Conservation (phyloP, 1,140 invertebrate genomes). For the Sycophaga agraensis region DNA sequence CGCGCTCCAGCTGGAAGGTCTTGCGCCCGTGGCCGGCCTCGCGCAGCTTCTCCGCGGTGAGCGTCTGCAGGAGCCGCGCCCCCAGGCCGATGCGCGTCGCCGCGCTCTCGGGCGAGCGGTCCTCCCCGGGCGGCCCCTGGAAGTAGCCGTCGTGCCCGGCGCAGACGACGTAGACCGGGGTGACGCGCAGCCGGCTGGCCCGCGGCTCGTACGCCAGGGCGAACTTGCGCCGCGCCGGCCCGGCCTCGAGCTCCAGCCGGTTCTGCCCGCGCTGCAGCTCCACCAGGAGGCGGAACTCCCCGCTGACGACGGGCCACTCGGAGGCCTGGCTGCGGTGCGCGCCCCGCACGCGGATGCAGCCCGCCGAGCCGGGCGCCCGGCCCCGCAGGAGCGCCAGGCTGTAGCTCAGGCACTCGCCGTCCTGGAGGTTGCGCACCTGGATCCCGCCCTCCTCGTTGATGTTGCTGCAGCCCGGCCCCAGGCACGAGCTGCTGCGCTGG, state of each 20-base stretch:
- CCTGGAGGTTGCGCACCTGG: conserved; percentile 41
- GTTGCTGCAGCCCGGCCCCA: not conserved
- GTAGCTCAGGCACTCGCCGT: conserved; percentile 50
- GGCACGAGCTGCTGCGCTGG: not conserved
- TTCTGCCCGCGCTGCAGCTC: conserved; percentile 48
- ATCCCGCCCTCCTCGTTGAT: conserved; percentile 18
- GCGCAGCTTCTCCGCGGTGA: conserved; percentile 85
- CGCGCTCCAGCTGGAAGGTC: conserved; percentile 78
- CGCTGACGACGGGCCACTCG: conserved; percentile 52
- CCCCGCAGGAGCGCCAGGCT: conserved; percentile 51
- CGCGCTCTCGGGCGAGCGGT: conserved; percentile 73
- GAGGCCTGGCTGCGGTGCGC: conserved; percentile 40
- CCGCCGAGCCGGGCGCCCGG: conserved; percentile 39
- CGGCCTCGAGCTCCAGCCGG: conserved; percentile 48
- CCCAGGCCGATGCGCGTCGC: conserved; percentile 76
- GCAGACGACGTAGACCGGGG: conserved; percentile 76
- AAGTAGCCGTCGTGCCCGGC: conserved; percentile 76
- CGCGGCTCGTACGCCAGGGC: conserved; percentile 49
- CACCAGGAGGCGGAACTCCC: conserved; percentile 50
- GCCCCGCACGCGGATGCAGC: conserved; percentile 41
- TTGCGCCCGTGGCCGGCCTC: conserved; percentile 77
- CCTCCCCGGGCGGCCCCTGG: conserved; percentile 65
- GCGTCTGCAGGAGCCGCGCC: conserved; percentile 78
- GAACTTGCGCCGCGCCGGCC: conserved; percentile 41
- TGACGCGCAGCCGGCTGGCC: conserved; percentile 54